Percentiles rank a stretch among this genome's conserved stretches.
phyloP scores from a whole-genome alignment of 2,888 invertebrate species.

The Petrolisthes manimaculis region DNA sequence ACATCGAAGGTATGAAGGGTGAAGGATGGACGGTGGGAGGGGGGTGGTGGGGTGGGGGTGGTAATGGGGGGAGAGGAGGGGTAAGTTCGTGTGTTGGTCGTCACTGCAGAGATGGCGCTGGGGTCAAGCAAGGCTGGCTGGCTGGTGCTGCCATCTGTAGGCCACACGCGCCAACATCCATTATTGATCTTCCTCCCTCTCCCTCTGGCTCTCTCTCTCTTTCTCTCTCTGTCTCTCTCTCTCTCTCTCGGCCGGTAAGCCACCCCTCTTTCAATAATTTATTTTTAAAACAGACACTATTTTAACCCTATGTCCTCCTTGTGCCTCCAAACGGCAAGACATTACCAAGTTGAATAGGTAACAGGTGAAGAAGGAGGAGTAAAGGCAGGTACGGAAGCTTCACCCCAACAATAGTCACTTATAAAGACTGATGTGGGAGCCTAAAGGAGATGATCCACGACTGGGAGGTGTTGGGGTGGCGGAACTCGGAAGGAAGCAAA shows the following conservation, averaged over 20 bases:
- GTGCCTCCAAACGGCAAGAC: not conserved
- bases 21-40: conserved; percentile 9
- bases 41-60: not conserved
- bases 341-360: no score
- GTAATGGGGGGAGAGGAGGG: not conserved
- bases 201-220: not conserved
- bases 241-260: conserved; percentile 17
- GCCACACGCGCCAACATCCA: conserved; percentile 46
- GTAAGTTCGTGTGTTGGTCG: conserved; percentile 50
- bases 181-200: conserved; percentile 42
- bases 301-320: conserved; percentile 45
- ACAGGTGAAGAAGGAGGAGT: not conserved
- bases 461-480: not conserved
- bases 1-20: not conserved
- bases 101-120: conserved; percentile 61
- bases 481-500: conserved; percentile 8
- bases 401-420: not conserved
- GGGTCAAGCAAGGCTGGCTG: conserved; percentile 42
- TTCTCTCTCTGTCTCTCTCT: not conserved
- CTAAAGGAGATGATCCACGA: not conserved
- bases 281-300: conserved; percentile 52
- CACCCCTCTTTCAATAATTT: conserved; percentile 51
- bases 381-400: not conserved
- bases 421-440: not conserved
- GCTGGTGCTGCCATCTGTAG: conserved; percentile 54